phyloP scores from a whole-genome alignment of 2,797 vertebrate species.

The Ctenopoma kingsleyae region DNA sequence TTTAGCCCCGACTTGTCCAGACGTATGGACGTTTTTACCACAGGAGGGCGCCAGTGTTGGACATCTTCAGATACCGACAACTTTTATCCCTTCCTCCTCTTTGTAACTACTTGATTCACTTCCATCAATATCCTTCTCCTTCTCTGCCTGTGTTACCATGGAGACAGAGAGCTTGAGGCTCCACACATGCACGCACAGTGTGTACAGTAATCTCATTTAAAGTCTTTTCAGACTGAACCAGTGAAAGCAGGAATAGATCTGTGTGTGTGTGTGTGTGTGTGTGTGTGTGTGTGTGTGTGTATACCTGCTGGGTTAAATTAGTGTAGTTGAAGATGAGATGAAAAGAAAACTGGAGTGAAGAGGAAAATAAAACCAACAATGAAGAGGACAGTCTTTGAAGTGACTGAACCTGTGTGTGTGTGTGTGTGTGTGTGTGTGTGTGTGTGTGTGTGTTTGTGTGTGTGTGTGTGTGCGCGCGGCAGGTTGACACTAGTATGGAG shows the following conservation, averaged over 20 bases:
- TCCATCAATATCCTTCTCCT: background rate
- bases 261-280: background rate
- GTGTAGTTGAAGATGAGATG: slow-evolving; percentile 13
- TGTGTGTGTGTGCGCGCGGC: background rate
- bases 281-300: slow-evolving; percentile 1
- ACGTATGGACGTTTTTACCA: background rate
- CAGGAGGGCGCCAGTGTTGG: background rate
- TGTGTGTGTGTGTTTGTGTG: slow-evolving; percentile 3
- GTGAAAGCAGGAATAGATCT: background rate
- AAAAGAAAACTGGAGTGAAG: slow-evolving; percentile 16
- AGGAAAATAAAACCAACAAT: background rate
- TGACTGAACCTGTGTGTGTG: background rate
- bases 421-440: background rate
- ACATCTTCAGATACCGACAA: background rate
- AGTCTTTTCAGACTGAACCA: background rate
- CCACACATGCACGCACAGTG: background rate
- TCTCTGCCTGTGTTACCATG: slow-evolving; percentile 38
- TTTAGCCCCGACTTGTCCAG: too few species aligned
- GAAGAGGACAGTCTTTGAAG: slow-evolving; percentile 25
- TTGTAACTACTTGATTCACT: slow-evolving; percentile 1
- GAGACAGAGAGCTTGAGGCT: slow-evolving; percentile 37
- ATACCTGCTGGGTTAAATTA: slow-evolving; percentile 1
- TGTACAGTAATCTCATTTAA: background rate
- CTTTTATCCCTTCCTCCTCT: background rate
- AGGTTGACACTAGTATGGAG: slow-evolving; percentile 6